A percentile compares a stretch with the other conserved stretches of the same genome.
These are phyloP conservation scores for Melanotaenia maccullochi DNA, from an alignment of 2,797 vertebrate genomes.

Conservation along the genomic window DNA sequence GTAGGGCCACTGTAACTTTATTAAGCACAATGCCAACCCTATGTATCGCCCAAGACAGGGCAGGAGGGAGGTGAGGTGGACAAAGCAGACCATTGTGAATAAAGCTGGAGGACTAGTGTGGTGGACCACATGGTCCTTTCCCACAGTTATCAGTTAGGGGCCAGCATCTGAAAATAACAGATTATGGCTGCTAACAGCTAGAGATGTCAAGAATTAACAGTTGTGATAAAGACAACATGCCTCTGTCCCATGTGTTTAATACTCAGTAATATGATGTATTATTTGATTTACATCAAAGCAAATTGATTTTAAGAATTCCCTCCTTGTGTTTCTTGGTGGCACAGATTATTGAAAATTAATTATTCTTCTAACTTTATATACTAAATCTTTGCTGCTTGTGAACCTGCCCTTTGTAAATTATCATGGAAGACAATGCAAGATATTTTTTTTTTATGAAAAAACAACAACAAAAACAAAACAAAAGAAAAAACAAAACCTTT, in stretches of 20 bases:
- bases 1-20: slow-evolving; percentile 77
- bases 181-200: slow-evolving; percentile 64
- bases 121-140: slow-evolving; percentile 80
- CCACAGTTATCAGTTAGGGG: slow-evolving; percentile 79
- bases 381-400: background rate
- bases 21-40: slow-evolving; percentile 79
- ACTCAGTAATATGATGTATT: background rate
- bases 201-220: slow-evolving; percentile 44
- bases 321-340: background rate
- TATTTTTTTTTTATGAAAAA: background rate
- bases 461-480: no score
- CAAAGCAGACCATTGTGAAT: slow-evolving; percentile 75
- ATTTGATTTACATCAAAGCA: background rate
- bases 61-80: slow-evolving; percentile 66
- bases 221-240: slow-evolving; percentile 48
- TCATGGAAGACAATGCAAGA: background rate
- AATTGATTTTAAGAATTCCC: background rate
- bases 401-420: background rate
- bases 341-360: background rate
- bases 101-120: slow-evolving; percentile 46
- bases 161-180: slow-evolving; percentile 72
- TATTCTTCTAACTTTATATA: background rate
- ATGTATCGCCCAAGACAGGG: slow-evolving; percentile 62
- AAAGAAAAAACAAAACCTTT: background rate
- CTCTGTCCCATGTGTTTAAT: slow-evolving; percentile 10